A percentile compares a stretch with the other conserved stretches of the same genome.
These are phyloP conservation scores for Acanthornis magna DNA, from an alignment of 2,797 vertebrate species.

Conservation along the genomic window DNA sequence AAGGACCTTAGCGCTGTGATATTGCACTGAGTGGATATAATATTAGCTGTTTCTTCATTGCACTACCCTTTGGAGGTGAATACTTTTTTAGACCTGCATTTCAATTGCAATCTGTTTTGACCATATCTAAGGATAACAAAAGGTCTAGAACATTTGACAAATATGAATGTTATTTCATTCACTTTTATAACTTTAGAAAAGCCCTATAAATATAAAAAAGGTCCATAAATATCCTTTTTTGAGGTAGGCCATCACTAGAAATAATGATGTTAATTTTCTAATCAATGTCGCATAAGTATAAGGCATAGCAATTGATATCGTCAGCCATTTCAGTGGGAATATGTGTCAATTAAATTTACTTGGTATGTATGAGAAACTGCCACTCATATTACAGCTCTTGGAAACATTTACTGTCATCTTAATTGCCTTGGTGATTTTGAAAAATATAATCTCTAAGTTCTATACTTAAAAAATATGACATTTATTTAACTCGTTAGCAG, in stretches of 20 bases:
- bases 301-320: slow-evolving; percentile 2
- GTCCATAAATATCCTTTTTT: not conserved
- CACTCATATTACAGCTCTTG: not conserved
- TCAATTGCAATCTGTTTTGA: not conserved
- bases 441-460: not conserved
- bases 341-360: slow-evolving; percentile 21
- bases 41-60: not conserved
- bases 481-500: not conserved
- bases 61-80: not conserved
- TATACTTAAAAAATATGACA: not conserved
- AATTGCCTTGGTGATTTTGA: not conserved
- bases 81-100: not conserved
- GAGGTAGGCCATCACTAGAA: not conserved
- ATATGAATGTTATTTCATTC: not conserved
- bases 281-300: not conserved
- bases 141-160: not conserved
- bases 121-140: not conserved
- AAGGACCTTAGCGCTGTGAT: not conserved
- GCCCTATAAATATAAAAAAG: not conserved
- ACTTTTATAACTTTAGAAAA: not conserved
- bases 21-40: not conserved
- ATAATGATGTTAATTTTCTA: slow-evolving; percentile 53
- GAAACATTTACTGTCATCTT: not conserved
- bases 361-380: not conserved
- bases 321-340: slow-evolving; percentile 14